Conservation (phyloP, 2,888 invertebrate genomes). For the Papilio elwesi region DNA sequence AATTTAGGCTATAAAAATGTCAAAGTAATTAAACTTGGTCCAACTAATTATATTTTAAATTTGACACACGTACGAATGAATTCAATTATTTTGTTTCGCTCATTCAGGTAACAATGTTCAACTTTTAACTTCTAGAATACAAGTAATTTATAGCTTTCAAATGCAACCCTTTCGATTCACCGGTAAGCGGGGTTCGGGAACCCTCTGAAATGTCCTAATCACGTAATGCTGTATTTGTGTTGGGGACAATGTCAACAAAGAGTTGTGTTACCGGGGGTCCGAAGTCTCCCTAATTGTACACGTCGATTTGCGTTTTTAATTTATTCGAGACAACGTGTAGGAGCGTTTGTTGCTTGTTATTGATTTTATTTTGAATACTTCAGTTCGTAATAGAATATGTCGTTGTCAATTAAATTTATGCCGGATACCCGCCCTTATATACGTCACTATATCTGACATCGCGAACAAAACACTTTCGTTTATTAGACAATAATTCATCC, state of each 20-base stretch:
- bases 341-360: background rate
- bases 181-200: constrained; percentile 49
- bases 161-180: constrained; percentile 33
- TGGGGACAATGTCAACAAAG: constrained; percentile 61
- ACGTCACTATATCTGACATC: no score
- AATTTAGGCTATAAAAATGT: background rate
- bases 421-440: no score
- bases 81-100: background rate
- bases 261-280: constrained; percentile 45
- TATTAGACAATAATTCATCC: no score
- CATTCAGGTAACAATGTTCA: background rate
- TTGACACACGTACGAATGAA: background rate
- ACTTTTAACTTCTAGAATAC: constrained; percentile 15
- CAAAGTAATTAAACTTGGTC: background rate
- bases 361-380: constrained; percentile 4
- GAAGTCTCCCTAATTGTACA: constrained; percentile 40
- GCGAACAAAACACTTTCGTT: no score
- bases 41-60: background rate
- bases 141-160: constrained; percentile 29
- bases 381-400: background rate
- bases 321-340: constrained; percentile 21
- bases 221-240: constrained; percentile 67
- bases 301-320: constrained; percentile 29
- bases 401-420: background rate
- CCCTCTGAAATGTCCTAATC: constrained; percentile 71